These are phyloP conservation scores for Pachymerium ferrugineum DNA, from an alignment of 2,888 invertebrate species.

Conservation along the genomic window DNA sequence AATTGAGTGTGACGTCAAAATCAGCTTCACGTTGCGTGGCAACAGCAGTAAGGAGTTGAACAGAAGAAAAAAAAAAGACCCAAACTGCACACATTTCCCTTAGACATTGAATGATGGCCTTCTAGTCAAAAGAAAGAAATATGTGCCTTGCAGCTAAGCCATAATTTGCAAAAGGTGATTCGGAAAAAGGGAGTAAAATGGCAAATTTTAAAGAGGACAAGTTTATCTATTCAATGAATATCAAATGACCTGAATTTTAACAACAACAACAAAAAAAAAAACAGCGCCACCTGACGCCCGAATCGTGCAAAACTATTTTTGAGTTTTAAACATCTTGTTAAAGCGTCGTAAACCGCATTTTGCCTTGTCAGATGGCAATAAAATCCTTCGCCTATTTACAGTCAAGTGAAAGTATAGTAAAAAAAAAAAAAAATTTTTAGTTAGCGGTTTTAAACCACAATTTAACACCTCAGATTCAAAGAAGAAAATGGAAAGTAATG, in stretches of 20 bases:
- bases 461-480: not conserved
- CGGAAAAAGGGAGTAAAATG: conserved; percentile 11
- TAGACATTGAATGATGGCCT: conserved; percentile 22
- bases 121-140: conserved; percentile 15
- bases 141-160: conserved; percentile 25
- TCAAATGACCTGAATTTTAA: too few species aligned
- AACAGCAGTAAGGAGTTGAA: conserved; percentile 14
- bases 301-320: conserved; percentile 23
- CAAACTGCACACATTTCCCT: conserved; percentile 16
- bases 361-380: conserved; percentile 5
- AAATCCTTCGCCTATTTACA: not conserved
- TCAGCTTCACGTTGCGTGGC: conserved; percentile 13
- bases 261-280: not conserved
- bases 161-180: conserved; percentile 27
- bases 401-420: too few species aligned
- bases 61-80: conserved; percentile 12
- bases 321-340: conserved; percentile 19
- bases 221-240: too few species aligned
- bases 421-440: not conserved
- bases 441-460: not conserved
- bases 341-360: conserved; percentile 3
- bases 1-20: conserved; percentile 27
- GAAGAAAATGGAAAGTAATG: too few species aligned
- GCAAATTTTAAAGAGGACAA: not conserved
- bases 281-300: too few species aligned